Conservation (phyloP, 2,888 invertebrate genomes). For the Camponotus fellah region DNA sequence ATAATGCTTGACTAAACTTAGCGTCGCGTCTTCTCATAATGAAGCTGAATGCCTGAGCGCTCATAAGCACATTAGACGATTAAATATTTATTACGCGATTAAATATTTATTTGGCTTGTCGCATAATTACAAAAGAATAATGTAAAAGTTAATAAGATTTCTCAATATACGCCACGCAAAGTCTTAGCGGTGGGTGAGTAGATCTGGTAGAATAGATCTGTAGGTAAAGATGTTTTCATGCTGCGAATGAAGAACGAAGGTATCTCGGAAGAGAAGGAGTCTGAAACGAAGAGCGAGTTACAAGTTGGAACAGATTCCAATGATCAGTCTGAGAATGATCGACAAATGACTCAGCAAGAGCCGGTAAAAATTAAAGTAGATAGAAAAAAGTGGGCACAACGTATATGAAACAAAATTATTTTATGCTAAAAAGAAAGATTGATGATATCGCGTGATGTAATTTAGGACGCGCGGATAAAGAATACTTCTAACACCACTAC, state of each 20-base stretch:
- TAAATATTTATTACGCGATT: slow-evolving; percentile 66
- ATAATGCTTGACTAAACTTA: slow-evolving; percentile 1
- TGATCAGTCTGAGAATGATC: slow-evolving; percentile 78
- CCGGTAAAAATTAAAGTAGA: slow-evolving; percentile 83
- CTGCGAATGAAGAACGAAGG: slow-evolving; percentile 84
- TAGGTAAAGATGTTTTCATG: slow-evolving; percentile 86
- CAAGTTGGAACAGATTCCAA: slow-evolving; percentile 78
- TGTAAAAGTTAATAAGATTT: slow-evolving; percentile 64
- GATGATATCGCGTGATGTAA: slow-evolving; percentile 33
- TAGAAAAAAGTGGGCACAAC: slow-evolving; percentile 75
- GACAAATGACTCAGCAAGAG: slow-evolving; percentile 82
- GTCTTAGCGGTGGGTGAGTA: slow-evolving; percentile 80
- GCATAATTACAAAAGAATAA: slow-evolving; percentile 62
- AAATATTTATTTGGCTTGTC: slow-evolving; percentile 74
- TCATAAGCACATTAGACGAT: slow-evolving; percentile 76
- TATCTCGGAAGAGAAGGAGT: slow-evolving; percentile 77
- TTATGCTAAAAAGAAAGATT: slow-evolving; percentile 34
- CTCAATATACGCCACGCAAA: slow-evolving; percentile 62
- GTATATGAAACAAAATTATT: slow-evolving; percentile 68
- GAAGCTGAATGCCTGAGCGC: slow-evolving; percentile 72
- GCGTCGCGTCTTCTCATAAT: slow-evolving; percentile 4
- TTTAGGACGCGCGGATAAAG: slow-evolving; percentile 39
- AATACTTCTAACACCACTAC: slow-evolving; percentile 40
- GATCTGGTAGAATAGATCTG: slow-evolving; percentile 84
- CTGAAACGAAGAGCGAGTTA: slow-evolving; percentile 78